phyloP scores from a whole-genome alignment of 2,797 vertebrate species.

The Glossophaga mutica region DNA sequence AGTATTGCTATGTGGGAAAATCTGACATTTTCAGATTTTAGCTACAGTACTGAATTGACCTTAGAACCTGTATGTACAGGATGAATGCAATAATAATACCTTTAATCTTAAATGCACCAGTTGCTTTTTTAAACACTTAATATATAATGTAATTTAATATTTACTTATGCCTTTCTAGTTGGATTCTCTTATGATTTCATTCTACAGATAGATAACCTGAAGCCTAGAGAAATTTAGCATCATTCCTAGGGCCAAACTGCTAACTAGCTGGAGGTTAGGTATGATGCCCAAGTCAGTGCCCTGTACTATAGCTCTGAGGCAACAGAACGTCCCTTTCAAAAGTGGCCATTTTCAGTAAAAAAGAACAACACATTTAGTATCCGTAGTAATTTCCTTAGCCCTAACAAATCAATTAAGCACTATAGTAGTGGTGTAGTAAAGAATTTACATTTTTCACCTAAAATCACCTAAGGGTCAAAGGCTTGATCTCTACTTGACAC shows the following conservation, averaged over 20 bases:
- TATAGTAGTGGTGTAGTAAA: not conserved
- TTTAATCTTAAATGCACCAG: not conserved
- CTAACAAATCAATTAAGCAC: not conserved
- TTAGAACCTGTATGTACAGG: not conserved
- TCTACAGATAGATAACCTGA: not conserved
- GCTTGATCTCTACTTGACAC: not conserved
- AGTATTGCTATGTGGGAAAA: not conserved
- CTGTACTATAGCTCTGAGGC: not conserved
- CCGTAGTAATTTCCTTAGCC: not conserved
- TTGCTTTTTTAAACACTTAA: not conserved
- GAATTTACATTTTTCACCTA: not conserved
- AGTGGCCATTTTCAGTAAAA: not conserved
- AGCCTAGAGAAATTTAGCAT: not conserved
- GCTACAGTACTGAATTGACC: not conserved
- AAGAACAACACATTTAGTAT: not conserved
- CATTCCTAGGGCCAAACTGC: not conserved
- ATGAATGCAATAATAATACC: not conserved
- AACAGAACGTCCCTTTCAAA: not conserved
- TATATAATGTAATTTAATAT: not conserved
- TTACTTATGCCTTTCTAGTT: not conserved
- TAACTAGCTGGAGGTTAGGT: not conserved
- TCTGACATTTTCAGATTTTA: constrained; percentile 4
- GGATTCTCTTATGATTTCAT: not conserved
- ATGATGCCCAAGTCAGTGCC: not conserved
- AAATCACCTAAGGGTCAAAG: not conserved